Base-by-base conservation (phyloP, 23 tunicate genomes). In the Ascidia mentula region DNA sequence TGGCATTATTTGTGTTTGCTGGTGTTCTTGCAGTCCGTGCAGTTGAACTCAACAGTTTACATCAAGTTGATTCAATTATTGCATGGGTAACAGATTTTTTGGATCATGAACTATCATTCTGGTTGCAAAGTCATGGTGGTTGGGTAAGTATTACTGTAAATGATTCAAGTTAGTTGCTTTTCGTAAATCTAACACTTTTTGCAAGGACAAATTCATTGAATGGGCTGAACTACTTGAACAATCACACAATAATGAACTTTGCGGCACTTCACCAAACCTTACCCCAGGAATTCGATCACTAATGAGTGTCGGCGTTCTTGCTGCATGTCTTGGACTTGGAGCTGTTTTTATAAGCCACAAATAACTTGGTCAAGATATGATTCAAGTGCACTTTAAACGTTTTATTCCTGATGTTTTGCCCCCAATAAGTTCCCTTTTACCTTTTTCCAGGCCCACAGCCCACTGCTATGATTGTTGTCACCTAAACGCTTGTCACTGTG, bases 21-120 rank as follows among this genome's bases (percentile, higher is more conserved):
- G 85, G 85, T 30, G 77, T 42, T 4, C 40, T 81, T n/a, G 85
- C 85, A n/a, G 76, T 70, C 12, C 77, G 85, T 34, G 72, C 71
- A 24, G 77, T 81, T 31, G 85, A 81, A 38, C 45, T 81, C 12
- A 71, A 71, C 34, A 40, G 46, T 26, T 35, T 39, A 32, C 60
- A 40, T 28, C 85, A 81, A 81, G 85, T 81, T 69, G 85, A 81
- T 40, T 45, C 72, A 12, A 72, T 81, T n/a, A 76, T 81, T 34
- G 33, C 40, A 45, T 81, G 85, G 85, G 85, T 81, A 0, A 38
- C 85, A 2, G 72, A 72, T 15, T 81, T 81, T 38, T 32, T 81
- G 39, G 85, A 81, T 36, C 72, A 45, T 8, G 42, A 40, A 37
- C 42, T 81, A 38, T 31, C 34, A 22, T 37, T 38, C 31, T 81